Conservation (phyloP, 2,797 vertebrate genomes). For the Poecilia gillii region DNA sequence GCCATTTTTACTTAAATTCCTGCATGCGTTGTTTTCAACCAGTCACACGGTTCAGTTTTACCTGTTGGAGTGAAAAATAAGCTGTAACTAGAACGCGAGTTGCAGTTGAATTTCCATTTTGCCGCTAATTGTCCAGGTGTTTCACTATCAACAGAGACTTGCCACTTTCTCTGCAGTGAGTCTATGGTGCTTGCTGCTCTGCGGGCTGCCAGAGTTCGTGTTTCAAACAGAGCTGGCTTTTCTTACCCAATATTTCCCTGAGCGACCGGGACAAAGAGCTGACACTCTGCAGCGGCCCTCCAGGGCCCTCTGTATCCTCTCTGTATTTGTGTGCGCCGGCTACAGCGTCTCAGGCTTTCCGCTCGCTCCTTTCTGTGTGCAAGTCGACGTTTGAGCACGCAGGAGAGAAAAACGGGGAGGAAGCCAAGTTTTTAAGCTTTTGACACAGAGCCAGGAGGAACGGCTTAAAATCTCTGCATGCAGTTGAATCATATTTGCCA, state of each 20-base stretch:
- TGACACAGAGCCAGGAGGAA: conserved; percentile 56
- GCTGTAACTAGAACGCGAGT: neutral
- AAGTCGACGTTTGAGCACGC: conserved; percentile 29
- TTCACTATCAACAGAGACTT: conserved; percentile 5
- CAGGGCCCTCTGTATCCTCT: conserved; percentile 32
- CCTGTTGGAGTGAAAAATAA: conserved; percentile 38
- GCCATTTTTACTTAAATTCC: conserved; percentile 15
- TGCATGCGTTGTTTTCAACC: neutral
- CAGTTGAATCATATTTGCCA: conserved; percentile 56
- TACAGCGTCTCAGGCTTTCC: conserved; percentile 41
- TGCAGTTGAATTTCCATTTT: neutral
- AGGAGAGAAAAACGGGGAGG: conserved; percentile 35
- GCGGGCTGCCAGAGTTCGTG: conserved; percentile 64
- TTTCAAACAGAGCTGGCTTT: conserved; percentile 55
- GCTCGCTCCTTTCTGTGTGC: conserved; percentile 44
- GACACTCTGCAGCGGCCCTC: conserved; percentile 62
- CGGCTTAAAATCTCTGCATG: conserved; percentile 39
- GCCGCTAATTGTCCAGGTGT: neutral
- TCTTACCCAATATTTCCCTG: conserved; percentile 60
- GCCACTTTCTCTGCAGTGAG: conserved; percentile 16
- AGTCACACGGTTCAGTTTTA: conserved; percentile 29
- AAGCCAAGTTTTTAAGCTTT: conserved; percentile 52
- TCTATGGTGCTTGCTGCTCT: conserved; percentile 49
- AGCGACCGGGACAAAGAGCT: conserved; percentile 59
- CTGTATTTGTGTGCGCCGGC: conserved; percentile 48